Percentiles rank a stretch among this genome's conserved stretches.
phyloP scores from a whole-genome alignment of 2,888 invertebrate species.

The Plagiodera versicolora region DNA sequence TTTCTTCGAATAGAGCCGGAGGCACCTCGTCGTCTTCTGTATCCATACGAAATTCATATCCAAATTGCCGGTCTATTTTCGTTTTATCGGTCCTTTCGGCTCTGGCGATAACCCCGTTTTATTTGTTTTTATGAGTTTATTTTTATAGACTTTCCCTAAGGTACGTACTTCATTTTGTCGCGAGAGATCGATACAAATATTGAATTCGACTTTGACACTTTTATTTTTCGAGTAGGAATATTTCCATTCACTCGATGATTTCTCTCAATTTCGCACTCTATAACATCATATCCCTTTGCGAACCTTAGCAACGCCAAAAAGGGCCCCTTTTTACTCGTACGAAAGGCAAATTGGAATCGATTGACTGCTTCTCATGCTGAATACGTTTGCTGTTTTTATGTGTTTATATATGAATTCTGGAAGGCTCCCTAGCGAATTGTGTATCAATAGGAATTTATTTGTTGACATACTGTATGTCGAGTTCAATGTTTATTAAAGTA shows the following conservation, averaged over 20 bases:
- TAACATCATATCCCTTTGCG: no score
- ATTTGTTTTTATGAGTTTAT: slow-evolving; percentile 30
- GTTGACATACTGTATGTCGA: slow-evolving; percentile 8
- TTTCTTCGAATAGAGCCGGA: slow-evolving; percentile 17
- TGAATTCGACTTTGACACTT: no score
- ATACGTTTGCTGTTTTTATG: slow-evolving; percentile 44
- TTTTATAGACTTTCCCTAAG: slow-evolving; percentile 26
- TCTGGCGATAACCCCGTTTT: slow-evolving; percentile 26
- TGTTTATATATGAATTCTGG: slow-evolving; percentile 45
- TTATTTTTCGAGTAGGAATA: no score
- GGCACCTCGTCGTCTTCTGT: slow-evolving; percentile 11
- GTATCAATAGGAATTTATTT: slow-evolving; percentile 15
- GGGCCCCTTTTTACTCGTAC: slow-evolving; percentile 1
- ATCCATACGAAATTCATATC: slow-evolving; percentile 29
- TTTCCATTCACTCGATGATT: no score
- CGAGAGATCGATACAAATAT: no score
- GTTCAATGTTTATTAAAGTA: not conserved
- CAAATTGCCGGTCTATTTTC: slow-evolving; percentile 30
- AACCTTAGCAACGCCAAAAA: slow-evolving; percentile 21
- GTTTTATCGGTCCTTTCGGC: slow-evolving; percentile 25
- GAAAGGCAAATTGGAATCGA: slow-evolving; percentile 45
- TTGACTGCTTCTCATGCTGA: slow-evolving; percentile 45
- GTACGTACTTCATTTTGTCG: no score
- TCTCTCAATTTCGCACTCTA: no score
- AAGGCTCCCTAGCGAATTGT: slow-evolving; percentile 8